Evolutionary conservation across 2,113 vertebrate genomes (phyloP), one percentile per base, ranked within the genome.

Genomic region (Oxygymnocypris stewartii): DNA sequence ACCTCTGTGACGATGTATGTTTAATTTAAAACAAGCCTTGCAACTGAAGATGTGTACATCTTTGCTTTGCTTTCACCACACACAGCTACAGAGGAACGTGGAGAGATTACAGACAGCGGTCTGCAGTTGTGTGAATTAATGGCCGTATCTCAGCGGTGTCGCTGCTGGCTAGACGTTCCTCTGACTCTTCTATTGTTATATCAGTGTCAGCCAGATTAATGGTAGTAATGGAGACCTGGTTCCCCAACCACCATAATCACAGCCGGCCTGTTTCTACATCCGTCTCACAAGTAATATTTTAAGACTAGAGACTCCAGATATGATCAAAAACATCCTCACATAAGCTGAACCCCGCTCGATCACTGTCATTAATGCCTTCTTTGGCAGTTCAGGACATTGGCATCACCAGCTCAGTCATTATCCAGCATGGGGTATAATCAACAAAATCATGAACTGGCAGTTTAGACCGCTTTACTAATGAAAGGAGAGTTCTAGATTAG

Each of bases 141-240:
- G 84, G 61, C n/a, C 42, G 10, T 12, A 69, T 80, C 44, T 86
- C 61, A 79, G 76, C 1, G n/a, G 74, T 57, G 59, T 79, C 51
- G 54, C 80, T 73, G 69, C 44, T 37, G 80, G 49, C 71, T 37
- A 79, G 84, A 82, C 54, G 67, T 86, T 77, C 79, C 74, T 88
- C 75, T 61, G 73, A 67, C 86, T 63, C 23, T 44, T 89, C 88
- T 91, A 89, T 90, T 90, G 90, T 77, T 79, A 65, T 84, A 92
- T 91, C 92, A 91, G 88, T 92, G 92, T 91, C 91, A 91, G 80
- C 65, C 85, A 89, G 92, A 93, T 87, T 84, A 90, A 93, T 89
- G 90, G 84, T 44, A 88, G 85, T 87, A 89, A 91, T 90, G 79
- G 86, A 88, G 88, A 79, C 47, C 61, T 83, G 28, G 28, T 88